These are phyloP conservation scores for Tonatia bakeri DNA, from an alignment of 2,113 vertebrate species.

Conservation along the genomic window DNA sequence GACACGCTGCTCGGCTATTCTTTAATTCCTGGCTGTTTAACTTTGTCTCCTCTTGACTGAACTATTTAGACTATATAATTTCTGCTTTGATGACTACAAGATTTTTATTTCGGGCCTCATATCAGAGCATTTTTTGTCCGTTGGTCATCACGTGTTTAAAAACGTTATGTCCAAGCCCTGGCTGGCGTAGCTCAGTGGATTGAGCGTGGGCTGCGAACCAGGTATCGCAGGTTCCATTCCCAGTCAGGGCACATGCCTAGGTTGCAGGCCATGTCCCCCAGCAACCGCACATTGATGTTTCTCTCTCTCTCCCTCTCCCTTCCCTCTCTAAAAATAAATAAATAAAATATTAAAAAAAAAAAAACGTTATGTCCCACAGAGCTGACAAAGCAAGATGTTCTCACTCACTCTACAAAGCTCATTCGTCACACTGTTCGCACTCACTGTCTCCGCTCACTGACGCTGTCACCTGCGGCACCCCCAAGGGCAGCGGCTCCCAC, in stretches of 20 bases:
- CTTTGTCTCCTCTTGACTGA: neutral
- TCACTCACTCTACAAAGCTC: neutral
- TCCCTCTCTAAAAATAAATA: no score
- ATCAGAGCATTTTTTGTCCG: neutral
- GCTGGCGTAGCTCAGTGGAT: no score
- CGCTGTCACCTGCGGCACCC: neutral
- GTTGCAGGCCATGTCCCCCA: no score
- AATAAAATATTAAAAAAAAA: no score
- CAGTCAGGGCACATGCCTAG: no score
- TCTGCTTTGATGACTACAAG: neutral
- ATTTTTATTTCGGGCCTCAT: neutral
- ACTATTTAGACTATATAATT: neutral
- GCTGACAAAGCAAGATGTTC: neutral
- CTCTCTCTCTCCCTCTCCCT: no score
- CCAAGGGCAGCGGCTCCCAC: neutral
- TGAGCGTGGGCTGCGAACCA: no score
- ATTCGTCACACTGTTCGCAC: neutral
- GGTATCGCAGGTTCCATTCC: no score
- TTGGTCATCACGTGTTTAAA: neutral
- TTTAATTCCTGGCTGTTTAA: neutral
- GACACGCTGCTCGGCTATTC: neutral
- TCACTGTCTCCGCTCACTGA: neutral
- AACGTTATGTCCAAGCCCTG: neutral
- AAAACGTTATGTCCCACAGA: neutral
- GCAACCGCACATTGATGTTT: no score